A percentile compares a stretch with the other conserved stretches of the same genome.
Evolutionary conservation across 2,888 invertebrate genomes (phyloP).

Genomic region (Lordiphosa fenestrarum): DNA sequence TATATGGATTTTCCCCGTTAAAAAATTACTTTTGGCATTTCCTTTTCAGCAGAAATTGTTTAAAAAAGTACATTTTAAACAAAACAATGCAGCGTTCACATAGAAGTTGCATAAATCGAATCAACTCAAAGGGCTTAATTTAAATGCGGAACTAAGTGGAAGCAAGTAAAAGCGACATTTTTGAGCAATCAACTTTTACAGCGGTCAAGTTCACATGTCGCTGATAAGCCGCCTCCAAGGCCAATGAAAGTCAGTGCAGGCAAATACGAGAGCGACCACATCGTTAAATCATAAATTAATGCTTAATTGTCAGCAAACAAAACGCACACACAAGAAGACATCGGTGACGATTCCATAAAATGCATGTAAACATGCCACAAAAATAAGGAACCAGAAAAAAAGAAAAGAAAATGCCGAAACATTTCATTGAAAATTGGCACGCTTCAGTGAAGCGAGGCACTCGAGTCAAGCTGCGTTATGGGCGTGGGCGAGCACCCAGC

Average conservation of each 20-base stretch:
- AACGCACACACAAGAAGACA: constrained; percentile 7
- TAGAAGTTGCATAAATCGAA: constrained; percentile 11
- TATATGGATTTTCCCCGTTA: constrained; percentile 15
- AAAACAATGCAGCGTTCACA: constrained; percentile 17
- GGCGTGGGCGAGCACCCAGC: constrained; percentile 44
- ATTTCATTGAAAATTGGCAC: constrained; percentile 68
- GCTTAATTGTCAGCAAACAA: constrained; percentile 16
- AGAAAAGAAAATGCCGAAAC: constrained; percentile 53
- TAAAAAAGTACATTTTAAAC: neutral
- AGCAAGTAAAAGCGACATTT: constrained; percentile 12
- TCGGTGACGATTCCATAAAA: constrained; percentile 28
- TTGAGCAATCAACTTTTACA: constrained; percentile 18
- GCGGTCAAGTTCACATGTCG: constrained; percentile 20
- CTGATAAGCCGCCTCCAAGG: constrained; percentile 11
- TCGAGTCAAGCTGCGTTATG: constrained; percentile 17
- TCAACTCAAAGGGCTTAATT: constrained; percentile 24
- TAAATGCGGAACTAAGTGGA: constrained; percentile 5
- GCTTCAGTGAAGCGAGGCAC: constrained; percentile 63
- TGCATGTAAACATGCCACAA: constrained; percentile 42
- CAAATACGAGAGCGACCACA: neutral
- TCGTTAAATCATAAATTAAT: constrained; percentile 23
- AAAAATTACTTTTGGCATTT: constrained; percentile 26
- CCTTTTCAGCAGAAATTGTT: constrained; percentile 26
- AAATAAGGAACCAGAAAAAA: constrained; percentile 29
- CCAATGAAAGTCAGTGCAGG: neutral